Conservation (phyloP, 2,113 vertebrate species). For the Mionectes macconnelli region DNA sequence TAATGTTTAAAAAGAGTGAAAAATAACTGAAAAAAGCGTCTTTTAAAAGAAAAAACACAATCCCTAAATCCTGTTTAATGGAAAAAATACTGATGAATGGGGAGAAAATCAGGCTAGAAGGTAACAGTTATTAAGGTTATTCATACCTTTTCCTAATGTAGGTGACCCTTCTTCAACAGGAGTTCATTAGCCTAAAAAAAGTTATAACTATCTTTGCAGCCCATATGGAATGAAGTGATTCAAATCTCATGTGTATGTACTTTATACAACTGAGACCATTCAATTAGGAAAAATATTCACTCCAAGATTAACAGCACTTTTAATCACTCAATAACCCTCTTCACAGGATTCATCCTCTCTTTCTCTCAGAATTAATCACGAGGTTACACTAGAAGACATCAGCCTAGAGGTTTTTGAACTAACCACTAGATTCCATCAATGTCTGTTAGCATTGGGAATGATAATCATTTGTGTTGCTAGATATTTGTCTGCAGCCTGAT, state of each 20-base stretch:
- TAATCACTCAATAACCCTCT: not conserved
- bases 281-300: not conserved
- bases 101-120: not conserved
- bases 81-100: not conserved
- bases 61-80: not conserved
- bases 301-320: not conserved
- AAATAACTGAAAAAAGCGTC: not conserved
- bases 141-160: not conserved
- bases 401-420: not conserved
- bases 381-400: not conserved
- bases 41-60: not conserved
- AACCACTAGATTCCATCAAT: not conserved
- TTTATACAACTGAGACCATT: not conserved
- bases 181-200: not conserved
- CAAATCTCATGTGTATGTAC: not conserved
- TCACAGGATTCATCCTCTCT: not conserved
- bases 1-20: not conserved
- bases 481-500: not conserved
- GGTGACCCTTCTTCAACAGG: not conserved
- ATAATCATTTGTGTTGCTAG: not conserved
- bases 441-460: not conserved
- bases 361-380: not conserved
- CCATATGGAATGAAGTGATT: not conserved
- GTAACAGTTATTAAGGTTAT: not conserved
- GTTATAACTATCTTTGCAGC: not conserved